These are phyloP conservation scores for Podarcis raffonei DNA, from an alignment of 2,113 vertebrate species.

Conservation along the genomic window DNA sequence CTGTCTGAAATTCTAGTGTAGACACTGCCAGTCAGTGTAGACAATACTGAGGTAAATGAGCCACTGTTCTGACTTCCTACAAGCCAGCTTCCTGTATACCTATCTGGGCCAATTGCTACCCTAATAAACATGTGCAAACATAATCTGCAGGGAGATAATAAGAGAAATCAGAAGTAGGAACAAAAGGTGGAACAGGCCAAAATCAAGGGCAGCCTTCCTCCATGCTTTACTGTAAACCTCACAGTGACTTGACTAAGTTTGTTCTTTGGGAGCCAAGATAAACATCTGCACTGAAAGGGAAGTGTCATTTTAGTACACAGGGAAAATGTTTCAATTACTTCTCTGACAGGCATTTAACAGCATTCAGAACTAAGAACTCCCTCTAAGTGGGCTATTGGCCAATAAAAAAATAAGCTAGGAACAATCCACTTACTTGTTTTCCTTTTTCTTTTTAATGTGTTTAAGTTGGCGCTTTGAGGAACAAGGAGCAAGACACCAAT, in stretches of 20 bases:
- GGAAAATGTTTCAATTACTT: not conserved
- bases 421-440: not conserved
- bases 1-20: no score
- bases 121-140: fast-evolving
- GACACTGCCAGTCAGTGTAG: no score
- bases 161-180: not conserved
- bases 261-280: not conserved
- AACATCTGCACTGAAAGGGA: not conserved
- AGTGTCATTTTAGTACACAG: not conserved
- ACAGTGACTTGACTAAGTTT: not conserved
- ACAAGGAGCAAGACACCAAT: not conserved
- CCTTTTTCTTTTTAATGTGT: not conserved
- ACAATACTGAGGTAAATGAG: no score
- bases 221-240: not conserved
- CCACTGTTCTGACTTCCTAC: no score
- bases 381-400: not conserved
- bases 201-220: not conserved
- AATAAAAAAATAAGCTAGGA: not conserved
- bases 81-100: not conserved
- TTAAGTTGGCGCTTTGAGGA: not conserved
- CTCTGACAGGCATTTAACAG: not conserved
- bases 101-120: not conserved
- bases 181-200: not conserved
- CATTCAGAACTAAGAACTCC: not conserved
- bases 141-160: not conserved